Conservation (phyloP, 35 echinoderm and acorn worm species). For the Anneissia japonica region DNA sequence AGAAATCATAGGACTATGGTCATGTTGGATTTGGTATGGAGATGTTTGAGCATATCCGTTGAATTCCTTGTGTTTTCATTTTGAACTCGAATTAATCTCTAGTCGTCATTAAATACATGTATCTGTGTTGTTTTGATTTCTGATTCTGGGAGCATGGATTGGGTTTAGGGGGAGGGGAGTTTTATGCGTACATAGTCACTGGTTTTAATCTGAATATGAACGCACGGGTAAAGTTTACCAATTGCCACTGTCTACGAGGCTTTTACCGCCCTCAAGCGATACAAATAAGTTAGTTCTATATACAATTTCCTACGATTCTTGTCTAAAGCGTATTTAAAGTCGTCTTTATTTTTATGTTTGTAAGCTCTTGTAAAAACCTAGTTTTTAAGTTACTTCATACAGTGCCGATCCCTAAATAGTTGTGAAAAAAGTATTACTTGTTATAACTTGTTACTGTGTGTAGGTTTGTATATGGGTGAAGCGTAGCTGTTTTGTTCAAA, state of each 20-base stretch:
- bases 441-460: not conserved
- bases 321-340: not conserved
- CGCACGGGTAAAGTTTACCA: no score
- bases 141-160: no score
- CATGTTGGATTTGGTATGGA: not conserved
- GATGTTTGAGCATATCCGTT: not conserved
- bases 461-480: not conserved
- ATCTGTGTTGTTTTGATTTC: no score
- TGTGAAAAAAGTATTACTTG: not conserved
- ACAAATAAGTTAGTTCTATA: no score
- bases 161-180: no score
- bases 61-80: not conserved
- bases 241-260: no score
- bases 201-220: no score
- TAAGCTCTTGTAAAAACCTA: not conserved
- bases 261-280: no score
- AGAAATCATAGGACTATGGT: not conserved
- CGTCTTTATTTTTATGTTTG: conserved; percentile 1
- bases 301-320: not conserved
- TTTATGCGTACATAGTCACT: no score
- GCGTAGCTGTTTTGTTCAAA: not conserved
- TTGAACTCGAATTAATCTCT: not conserved
- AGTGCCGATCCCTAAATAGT: not conserved
- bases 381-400: not conserved
- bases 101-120: not conserved